phyloP scores from a whole-genome alignment of 2,113 vertebrate genomes.

The Perca fluviatilis region DNA sequence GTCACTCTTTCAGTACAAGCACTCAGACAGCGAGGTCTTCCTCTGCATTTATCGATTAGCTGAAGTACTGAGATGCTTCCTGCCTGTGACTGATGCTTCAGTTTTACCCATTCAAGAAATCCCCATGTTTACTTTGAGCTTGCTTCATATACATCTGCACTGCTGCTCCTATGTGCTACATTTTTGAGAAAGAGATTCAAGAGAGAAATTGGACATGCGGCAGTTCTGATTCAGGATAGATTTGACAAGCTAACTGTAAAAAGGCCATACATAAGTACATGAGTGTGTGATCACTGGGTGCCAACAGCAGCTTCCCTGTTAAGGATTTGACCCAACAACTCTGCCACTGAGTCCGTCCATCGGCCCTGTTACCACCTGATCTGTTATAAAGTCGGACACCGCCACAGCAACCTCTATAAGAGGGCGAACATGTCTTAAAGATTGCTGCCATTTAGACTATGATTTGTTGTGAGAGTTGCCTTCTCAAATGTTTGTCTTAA shows the following conservation, averaged over 20 bases:
- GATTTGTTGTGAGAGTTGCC: conserved; percentile 35
- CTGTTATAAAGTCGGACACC: conserved; percentile 5
- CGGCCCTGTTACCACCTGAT: not conserved
- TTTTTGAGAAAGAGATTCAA: not conserved
- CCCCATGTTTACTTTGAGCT: conserved; percentile 24
- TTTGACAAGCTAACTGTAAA: not conserved
- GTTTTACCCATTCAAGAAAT: conserved; percentile 18
- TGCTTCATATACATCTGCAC: not conserved
- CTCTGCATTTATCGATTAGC: conserved; percentile 9
- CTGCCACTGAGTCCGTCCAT: conserved; percentile 7
- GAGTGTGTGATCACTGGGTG: conserved; percentile 36
- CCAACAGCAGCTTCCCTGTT: conserved; percentile 46
- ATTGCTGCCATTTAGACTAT: conserved; percentile 65
- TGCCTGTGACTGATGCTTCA: conserved; percentile 22
- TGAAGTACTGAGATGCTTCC: conserved; percentile 17
- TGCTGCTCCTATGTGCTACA: too few species aligned
- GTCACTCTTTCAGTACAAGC: conserved; percentile 17
- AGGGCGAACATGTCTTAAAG: conserved; percentile 58
- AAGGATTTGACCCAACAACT: conserved; percentile 43
- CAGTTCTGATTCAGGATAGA: not conserved
- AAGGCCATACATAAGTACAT: conserved; percentile 7
- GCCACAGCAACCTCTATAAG: conserved; percentile 15
- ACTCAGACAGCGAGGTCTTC: conserved; percentile 14
- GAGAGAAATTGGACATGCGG: not conserved
- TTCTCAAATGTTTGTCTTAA: conserved; percentile 42